A percentile compares a stretch with the other conserved stretches of the same genome.
phyloP scores from a whole-genome alignment of 2,888 invertebrate species.

The Cryptosula pallasiana region DNA sequence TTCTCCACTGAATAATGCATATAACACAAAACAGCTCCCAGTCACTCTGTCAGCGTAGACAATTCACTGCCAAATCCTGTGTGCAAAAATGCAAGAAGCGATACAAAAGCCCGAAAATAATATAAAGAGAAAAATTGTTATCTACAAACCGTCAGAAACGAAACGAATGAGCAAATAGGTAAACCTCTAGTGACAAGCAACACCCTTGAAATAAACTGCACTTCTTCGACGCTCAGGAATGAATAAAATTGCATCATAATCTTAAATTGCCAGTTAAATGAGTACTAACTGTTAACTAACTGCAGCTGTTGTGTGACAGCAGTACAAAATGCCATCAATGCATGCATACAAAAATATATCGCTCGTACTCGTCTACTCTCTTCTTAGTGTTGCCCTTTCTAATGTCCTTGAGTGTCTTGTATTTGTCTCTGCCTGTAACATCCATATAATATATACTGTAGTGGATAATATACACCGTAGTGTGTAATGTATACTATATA shows the following conservation, averaged over 20 bases:
- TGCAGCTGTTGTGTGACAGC: too few species aligned
- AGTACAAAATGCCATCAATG: too few species aligned
- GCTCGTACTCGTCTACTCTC: slow-evolving; percentile 99
- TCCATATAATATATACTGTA: slow-evolving; percentile 61
- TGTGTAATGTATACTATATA: too few species aligned
- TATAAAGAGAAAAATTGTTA: neutral
- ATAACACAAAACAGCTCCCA: neutral
- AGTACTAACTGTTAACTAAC: too few species aligned
- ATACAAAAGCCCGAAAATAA: neutral
- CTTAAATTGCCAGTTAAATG: neutral
- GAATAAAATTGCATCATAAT: neutral
- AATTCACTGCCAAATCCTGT: too few species aligned
- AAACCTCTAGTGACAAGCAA: too few species aligned
- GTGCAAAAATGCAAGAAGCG: neutral
- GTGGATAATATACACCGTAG: neutral
- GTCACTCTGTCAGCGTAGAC: too few species aligned
- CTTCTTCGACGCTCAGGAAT: too few species aligned
- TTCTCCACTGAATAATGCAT: neutral
- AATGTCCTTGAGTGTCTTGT: slow-evolving; percentile 98
- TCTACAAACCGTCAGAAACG: too few species aligned
- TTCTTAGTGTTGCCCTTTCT: slow-evolving; percentile 99
- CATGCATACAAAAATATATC: too few species aligned
- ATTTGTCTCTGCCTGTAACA: slow-evolving; percentile 81
- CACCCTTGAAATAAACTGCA: too few species aligned
- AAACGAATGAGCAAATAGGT: too few species aligned